Base-by-base conservation (phyloP, 1,140 invertebrate genomes). In the Tetranychus cinnabarinus region DNA sequence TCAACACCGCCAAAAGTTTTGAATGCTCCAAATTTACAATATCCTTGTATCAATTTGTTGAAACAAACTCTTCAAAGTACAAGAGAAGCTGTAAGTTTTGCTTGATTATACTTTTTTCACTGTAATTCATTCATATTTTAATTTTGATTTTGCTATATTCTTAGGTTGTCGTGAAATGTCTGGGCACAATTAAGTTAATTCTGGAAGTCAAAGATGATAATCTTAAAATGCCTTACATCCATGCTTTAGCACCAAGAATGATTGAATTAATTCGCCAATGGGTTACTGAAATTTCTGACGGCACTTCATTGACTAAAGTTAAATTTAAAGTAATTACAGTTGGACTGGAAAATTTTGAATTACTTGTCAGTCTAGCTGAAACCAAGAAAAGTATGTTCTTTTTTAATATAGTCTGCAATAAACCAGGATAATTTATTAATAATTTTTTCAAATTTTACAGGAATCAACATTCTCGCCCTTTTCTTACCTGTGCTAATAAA, bases 1-100 rank as follows among this genome's bases (percentile, higher is more conserved):
- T 81, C 86, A 67, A 82, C 85, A 12, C 82, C 85, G 1, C 76
- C 82, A 4, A 77, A 82, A 62, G 82, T 90, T 10, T 80, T 84
- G 10, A 75, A 78, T 45, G 80, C 82, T 8, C 81, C 83, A 2
- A 84, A 86, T 67, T 72, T 97, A 37, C 85, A 88, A 70, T 88
- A 87, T 74, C 89, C 89, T 2, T 89, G 86, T 68, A 86, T 95
- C 64, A 91, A 95, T 75, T 82, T 93, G 65, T 90, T 93, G 70
- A 78, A 85, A 56, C 84, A 88, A 65, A 85, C 86, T 66, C 79
- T 95, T 63, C 83, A 89, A 68, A 84, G 81, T 15, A 71, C 78
- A 8, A 80, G 82, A 70, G 73, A 81, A 46, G 73, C 80, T 69
- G 86, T 89, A 72, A 74, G 72, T 71, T 71, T 23, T 23, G 23